Base-by-base conservation (phyloP, 2,888 invertebrate genomes). In the Sinodicranocentrus sp. region DNA sequence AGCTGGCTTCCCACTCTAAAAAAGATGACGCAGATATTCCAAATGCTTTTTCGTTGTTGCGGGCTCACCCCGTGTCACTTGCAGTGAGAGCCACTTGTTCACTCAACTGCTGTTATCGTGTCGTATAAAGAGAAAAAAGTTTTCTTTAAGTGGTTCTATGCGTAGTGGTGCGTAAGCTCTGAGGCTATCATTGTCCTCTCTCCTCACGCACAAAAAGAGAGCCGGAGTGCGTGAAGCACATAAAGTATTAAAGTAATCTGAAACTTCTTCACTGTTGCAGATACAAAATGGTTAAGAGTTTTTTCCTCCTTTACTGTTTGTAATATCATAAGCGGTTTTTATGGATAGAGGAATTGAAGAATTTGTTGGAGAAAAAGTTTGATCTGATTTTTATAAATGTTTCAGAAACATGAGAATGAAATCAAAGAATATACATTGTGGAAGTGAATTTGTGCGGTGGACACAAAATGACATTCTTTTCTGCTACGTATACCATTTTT, bases 241-340 rank as follows among this genome's bases (percentile, higher is more conserved):
- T 65, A 76, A 76, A 76, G 65, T 76, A 76, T 76, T 76, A 76
- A 54, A 65, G 76, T 76, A 76, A 76, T 63, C 63, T 61, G 21
- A 61, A 73, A 63, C 61, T 28, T 61, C 33, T 61, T 26, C 57
- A 25, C n/a, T 28, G 28, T 17, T 48, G 48, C 15, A n/a, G 48
- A 48, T 5, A 48, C n/a, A 10, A 2, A n/a, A 48, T 2, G n/a
- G 48, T 8, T 8, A 39, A n/a, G 48, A 48, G 48, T 48, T 8
- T 57, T 57, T 23, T 57, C 13, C 13, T 23, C 21, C 57, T 25
- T 3, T 25, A 52, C n/a, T 17, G 25, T 57, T 57, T 57, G n/a
- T 48, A n/a, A 48, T 48, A 48, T 48, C 48, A 48, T 48, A 48
- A 48, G n/a, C 15, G 48, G n/a, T 48, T 48, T 48, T 48, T 48